These are phyloP conservation scores for Zaprionus inermis DNA, from an alignment of 1,140 invertebrate species.

Conservation along the genomic window DNA sequence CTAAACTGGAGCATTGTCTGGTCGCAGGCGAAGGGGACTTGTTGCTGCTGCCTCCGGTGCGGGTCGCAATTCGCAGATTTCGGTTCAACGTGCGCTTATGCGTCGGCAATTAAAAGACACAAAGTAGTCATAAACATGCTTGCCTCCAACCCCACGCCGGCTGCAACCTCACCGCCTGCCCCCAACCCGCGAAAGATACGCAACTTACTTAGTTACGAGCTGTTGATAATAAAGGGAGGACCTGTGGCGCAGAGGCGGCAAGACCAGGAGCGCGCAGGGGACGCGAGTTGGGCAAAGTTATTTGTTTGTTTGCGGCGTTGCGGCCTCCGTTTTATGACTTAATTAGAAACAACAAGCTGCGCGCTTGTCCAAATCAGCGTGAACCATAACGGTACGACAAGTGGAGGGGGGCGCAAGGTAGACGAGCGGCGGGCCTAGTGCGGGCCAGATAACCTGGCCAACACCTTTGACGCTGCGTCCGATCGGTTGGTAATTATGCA, in stretches of 20 bases:
- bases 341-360: slow-evolving; percentile 62
- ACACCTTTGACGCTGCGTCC: slow-evolving; percentile 39
- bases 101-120: slow-evolving; percentile 76
- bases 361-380: slow-evolving; percentile 65
- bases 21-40: slow-evolving; percentile 21
- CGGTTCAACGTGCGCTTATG: slow-evolving; percentile 69
- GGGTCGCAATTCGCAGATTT: slow-evolving; percentile 59
- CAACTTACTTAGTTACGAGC: slow-evolving; percentile 69
- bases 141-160: neutral
- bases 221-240: slow-evolving; percentile 65
- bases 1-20: slow-evolving; percentile 48
- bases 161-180: neutral
- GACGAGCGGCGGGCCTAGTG: neutral
- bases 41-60: slow-evolving; percentile 31
- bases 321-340: slow-evolving; percentile 75
- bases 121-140: slow-evolving; percentile 74
- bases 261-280: neutral
- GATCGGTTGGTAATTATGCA: slow-evolving; percentile 68
- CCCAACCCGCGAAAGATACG: slow-evolving; percentile 19
- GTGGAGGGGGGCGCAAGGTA: neutral
- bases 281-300: slow-evolving; percentile 31
- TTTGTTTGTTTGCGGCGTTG: slow-evolving; percentile 48
- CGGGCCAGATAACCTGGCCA: slow-evolving; percentile 35
- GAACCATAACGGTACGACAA: slow-evolving; percentile 59
- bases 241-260: neutral